These are phyloP conservation scores for Oryzias sinensis DNA, from an alignment of 2,797 vertebrate genomes.

Conservation along the genomic window DNA sequence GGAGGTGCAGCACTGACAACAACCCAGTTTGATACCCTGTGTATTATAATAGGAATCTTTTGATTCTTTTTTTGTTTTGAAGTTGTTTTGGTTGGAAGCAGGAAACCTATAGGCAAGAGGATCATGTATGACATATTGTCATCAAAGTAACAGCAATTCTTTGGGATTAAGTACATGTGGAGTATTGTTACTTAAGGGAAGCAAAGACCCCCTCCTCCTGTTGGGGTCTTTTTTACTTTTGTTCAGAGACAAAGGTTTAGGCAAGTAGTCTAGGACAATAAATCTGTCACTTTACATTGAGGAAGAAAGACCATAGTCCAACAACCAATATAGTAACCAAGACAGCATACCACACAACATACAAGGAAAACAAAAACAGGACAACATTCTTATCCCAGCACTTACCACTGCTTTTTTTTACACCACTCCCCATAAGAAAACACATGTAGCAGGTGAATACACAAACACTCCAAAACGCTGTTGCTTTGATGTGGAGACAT, in stretches of 20 bases:
- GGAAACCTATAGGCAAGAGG: conserved; percentile 5
- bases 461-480: conserved; percentile 49
- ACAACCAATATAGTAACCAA: conserved; percentile 45
- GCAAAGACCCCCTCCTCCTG: conserved; percentile 12
- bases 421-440: conserved; percentile 67
- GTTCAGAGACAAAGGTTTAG: conserved; percentile 50
- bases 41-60: conserved; percentile 1
- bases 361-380: conserved; percentile 57
- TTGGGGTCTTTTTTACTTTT: conserved; percentile 36
- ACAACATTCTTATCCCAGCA: conserved; percentile 45
- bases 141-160: conserved; percentile 21
- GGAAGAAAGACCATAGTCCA: conserved; percentile 27
- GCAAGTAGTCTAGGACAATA: conserved; percentile 64
- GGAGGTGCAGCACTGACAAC: conserved; percentile 19
- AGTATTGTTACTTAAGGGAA: conserved; percentile 25
- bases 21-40: conserved; percentile 9
- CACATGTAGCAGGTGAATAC: conserved; percentile 64
- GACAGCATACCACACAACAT: conserved; percentile 41
- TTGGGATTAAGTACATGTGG: conserved; percentile 8
- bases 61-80: conserved; percentile 3
- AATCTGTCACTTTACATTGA: conserved; percentile 66
- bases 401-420: conserved; percentile 20
- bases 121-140: conserved; percentile 50
- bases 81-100: conserved; percentile 6
- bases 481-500: conserved; percentile 59